A percentile compares a stretch with the other conserved stretches of the same genome.
These are phyloP conservation scores for Hexactinellida sp. DNA, from an alignment of 37 sponge, comb jelly and placozoan species.

Conservation along the genomic window DNA sequence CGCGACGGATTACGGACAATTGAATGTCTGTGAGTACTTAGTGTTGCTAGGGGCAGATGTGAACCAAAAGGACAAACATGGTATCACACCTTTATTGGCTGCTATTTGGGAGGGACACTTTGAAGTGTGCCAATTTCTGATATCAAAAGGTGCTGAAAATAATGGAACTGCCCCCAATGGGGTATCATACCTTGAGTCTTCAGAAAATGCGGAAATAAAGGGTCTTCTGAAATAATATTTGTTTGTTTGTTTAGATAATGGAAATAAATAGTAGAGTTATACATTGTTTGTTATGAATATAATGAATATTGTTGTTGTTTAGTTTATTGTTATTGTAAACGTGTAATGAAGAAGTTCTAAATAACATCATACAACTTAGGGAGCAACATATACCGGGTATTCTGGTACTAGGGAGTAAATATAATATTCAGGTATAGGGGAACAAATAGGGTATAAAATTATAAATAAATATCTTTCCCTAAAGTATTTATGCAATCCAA, in stretches of 20 bases:
- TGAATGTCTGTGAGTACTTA: conserved; percentile 47
- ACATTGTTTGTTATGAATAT: too few species aligned
- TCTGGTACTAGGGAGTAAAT: too few species aligned
- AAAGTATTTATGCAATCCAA: too few species aligned
- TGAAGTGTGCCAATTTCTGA: conserved; percentile 45
- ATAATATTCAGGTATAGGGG: too few species aligned
- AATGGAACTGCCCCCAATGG: conserved; percentile 72
- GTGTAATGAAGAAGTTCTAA: too few species aligned
- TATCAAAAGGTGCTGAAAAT: conserved; percentile 62
- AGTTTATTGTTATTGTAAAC: too few species aligned
- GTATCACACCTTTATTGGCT: conserved; percentile 75
- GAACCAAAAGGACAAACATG: conserved; percentile 66
- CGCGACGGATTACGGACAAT: conserved; percentile 82
- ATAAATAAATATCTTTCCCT: too few species aligned
- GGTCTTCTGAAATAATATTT: conserved; percentile 42
- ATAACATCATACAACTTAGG: too few species aligned
- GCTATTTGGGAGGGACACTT: conserved; percentile 73
- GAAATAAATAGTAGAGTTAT: neutral
- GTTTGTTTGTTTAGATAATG: neutral
- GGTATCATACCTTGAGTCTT: conserved; percentile 39
- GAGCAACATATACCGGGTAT: too few species aligned
- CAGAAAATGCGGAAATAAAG: conserved; percentile 56
- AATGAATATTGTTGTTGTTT: too few species aligned
- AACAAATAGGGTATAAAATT: too few species aligned
- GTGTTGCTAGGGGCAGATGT: conserved; percentile 46